phyloP scores from a whole-genome alignment of 2,113 vertebrate genomes.

The Cheirogaleus medius region DNA sequence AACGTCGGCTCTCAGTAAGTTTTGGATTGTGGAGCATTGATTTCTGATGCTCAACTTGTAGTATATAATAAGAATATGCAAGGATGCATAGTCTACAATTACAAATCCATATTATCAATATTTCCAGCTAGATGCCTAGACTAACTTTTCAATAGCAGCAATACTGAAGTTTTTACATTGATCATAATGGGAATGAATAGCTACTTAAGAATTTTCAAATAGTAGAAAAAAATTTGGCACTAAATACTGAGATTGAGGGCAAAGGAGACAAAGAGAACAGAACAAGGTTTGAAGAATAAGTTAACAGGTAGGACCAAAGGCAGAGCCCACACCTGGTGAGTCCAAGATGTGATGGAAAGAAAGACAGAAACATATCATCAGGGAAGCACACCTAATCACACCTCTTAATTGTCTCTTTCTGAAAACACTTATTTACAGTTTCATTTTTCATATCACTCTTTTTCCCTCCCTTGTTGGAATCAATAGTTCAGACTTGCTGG shows the following conservation, averaged over 20 bases:
- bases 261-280: neutral
- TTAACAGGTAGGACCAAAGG: neutral
- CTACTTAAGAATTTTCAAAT: neutral
- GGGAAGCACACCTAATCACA: neutral
- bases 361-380: neutral
- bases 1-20: neutral
- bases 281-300: neutral
- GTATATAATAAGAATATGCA: neutral
- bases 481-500: slow-evolving; percentile 50
- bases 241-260: neutral
- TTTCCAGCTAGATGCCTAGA: neutral
- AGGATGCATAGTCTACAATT: neutral
- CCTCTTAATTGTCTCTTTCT: neutral
- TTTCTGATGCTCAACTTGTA: neutral
- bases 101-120: neutral
- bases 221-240: neutral
- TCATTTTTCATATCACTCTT: slow-evolving; percentile 17
- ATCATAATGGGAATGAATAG: neutral
- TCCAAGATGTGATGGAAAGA: neutral
- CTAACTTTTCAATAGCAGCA: neutral
- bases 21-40: neutral
- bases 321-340: neutral
- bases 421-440: slow-evolving; percentile 42
- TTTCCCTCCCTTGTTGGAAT: neutral
- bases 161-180: neutral